Evolutionary conservation across 2,113 vertebrate genomes (phyloP).

Genomic region (Limanda limanda): DNA sequence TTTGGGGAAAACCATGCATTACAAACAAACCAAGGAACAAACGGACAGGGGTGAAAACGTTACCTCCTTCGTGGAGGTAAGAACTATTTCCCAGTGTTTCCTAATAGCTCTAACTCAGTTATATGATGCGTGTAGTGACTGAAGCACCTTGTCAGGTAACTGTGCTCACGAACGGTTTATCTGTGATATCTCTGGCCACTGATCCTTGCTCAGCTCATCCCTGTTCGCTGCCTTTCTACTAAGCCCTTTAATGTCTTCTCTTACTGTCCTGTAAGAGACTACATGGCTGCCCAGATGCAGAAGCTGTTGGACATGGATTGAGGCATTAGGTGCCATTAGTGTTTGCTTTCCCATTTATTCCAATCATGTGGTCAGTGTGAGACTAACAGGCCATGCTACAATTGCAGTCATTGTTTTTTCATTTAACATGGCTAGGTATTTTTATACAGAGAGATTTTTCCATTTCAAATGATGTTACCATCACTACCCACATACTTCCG

Average conservation of each 20-base stretch:
- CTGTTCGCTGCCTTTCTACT: conserved; percentile 27
- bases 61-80: neutral
- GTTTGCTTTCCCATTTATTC: conserved; percentile 44
- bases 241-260: conserved; percentile 32
- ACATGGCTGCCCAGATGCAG: conserved; percentile 41
- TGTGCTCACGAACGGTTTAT: conserved; percentile 35
- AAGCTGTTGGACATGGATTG: conserved; percentile 40
- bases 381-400: neutral
- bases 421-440: neutral
- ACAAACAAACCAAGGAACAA: neutral
- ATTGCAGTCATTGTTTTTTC: neutral
- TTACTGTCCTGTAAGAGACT: conserved; percentile 21
- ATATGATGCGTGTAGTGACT: neutral
- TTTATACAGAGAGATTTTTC: neutral
- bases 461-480: too few species aligned
- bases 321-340: conserved; percentile 63
- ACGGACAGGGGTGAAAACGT: neutral
- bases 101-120: neutral
- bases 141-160: conserved; percentile 10
- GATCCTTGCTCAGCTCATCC: conserved; percentile 53
- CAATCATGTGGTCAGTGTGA: conserved; percentile 49
- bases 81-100: neutral
- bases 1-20: neutral
- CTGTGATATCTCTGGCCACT: conserved; percentile 57
- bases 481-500: too few species aligned